phyloP scores from a whole-genome alignment of 2,113 vertebrate genomes.

The Lagopus muta region DNA sequence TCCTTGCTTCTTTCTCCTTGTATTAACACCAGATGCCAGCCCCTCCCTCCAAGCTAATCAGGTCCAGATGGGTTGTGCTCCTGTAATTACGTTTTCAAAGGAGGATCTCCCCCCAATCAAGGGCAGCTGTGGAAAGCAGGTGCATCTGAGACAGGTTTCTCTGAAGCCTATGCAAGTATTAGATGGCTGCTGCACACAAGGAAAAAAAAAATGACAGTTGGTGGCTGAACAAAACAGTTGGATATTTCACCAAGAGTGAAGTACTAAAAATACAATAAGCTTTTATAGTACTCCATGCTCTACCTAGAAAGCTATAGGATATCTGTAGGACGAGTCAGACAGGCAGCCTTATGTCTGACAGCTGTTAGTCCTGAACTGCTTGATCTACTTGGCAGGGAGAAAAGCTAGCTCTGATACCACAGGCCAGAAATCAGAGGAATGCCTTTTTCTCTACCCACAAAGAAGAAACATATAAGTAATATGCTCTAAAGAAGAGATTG shows the following conservation, averaged over 20 bases:
- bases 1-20: background rate
- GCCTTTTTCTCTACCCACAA: conserved; percentile 48
- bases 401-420: conserved; percentile 11
- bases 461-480: conserved; percentile 21
- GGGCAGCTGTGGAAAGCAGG: background rate
- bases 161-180: background rate
- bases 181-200: background rate
- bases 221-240: background rate
- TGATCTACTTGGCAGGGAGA: conserved; percentile 1
- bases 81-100: background rate
- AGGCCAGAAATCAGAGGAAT: conserved; percentile 48
- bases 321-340: background rate
- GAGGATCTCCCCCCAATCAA: background rate
- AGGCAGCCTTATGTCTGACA: conserved; percentile 28
- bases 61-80: background rate
- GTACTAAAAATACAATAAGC: background rate
- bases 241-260: background rate
- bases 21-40: background rate
- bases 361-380: conserved; percentile 39
- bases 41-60: background rate
- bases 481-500: background rate
- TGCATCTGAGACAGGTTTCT: background rate
- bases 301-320: conserved; percentile 30
- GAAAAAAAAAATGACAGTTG: background rate
- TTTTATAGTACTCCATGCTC: background rate